phyloP scores from a whole-genome alignment of 2,113 vertebrate genomes.

The Campylorhamphus procurvoides region DNA sequence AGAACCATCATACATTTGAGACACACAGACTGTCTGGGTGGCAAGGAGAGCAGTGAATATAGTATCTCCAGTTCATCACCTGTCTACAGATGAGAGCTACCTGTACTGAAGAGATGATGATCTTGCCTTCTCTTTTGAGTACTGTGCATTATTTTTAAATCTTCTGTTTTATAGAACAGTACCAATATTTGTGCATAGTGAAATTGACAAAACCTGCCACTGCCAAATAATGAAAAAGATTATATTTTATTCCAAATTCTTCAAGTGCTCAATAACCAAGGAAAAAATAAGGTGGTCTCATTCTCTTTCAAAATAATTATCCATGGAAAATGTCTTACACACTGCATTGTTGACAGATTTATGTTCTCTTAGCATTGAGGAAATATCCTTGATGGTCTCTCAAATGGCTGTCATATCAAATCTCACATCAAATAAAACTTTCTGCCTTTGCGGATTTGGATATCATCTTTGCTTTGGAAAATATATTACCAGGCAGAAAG shows the following conservation, averaged over 20 bases:
- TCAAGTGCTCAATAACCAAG: not conserved
- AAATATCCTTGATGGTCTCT: not conserved
- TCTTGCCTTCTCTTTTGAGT: not conserved
- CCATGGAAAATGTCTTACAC: not conserved
- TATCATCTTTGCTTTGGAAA: not conserved
- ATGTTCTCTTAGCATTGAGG: not conserved
- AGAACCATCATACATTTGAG: not conserved
- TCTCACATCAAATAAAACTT: not conserved
- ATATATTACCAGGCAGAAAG: not conserved
- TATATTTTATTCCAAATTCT: not conserved
- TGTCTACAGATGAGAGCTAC: not conserved
- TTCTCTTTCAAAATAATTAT: not conserved
- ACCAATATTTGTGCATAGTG: not conserved
- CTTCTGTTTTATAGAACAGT: not conserved
- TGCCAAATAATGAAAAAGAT: not conserved
- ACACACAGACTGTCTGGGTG: not conserved
- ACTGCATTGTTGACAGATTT: not conserved
- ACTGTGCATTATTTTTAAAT: not conserved
- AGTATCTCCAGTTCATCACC: not conserved
- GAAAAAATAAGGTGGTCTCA: not conserved
- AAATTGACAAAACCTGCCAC: not conserved
- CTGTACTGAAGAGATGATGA: not conserved
- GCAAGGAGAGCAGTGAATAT: not conserved
- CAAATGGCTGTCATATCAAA: not conserved
- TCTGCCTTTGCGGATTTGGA: slow-evolving; percentile 23